Conservation (phyloP, 1,140 invertebrate genomes). For the Colletes latitarsis region DNA sequence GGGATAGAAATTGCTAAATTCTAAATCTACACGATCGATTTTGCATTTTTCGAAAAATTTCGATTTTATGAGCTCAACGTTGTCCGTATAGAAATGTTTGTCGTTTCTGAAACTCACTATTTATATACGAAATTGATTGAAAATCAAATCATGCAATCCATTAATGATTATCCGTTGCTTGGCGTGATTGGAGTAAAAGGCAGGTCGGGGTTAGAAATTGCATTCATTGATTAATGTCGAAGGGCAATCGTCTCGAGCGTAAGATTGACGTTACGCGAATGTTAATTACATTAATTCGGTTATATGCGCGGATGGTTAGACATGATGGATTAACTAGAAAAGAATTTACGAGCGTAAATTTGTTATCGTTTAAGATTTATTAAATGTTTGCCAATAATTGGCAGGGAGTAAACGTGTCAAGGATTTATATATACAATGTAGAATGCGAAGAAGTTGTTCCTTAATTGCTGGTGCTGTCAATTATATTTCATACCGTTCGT, state of each 20-base stretch:
- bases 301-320: neutral
- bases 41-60: too few species aligned
- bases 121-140: neutral
- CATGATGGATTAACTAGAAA: neutral
- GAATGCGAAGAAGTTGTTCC: too few species aligned
- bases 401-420: too few species aligned
- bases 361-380: too few species aligned
- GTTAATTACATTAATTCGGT: conserved; percentile 4
- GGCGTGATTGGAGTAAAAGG: neutral
- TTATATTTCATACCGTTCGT: too few species aligned
- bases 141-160: neutral
- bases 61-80: too few species aligned
- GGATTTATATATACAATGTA: too few species aligned
- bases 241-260: neutral
- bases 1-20: conserved; percentile 8
- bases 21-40: too few species aligned
- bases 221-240: conserved; percentile 12
- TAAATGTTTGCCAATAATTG: too few species aligned
- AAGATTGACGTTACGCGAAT: neutral
- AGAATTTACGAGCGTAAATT: neutral
- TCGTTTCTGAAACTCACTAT: neutral
- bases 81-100: too few species aligned
- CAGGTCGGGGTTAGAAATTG: conserved; percentile 13
- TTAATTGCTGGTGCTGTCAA: too few species aligned
- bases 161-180: conserved; percentile 13